These are phyloP conservation scores for Bombus waltoni DNA, from an alignment of 1,140 invertebrate species.

Conservation along the genomic window DNA sequence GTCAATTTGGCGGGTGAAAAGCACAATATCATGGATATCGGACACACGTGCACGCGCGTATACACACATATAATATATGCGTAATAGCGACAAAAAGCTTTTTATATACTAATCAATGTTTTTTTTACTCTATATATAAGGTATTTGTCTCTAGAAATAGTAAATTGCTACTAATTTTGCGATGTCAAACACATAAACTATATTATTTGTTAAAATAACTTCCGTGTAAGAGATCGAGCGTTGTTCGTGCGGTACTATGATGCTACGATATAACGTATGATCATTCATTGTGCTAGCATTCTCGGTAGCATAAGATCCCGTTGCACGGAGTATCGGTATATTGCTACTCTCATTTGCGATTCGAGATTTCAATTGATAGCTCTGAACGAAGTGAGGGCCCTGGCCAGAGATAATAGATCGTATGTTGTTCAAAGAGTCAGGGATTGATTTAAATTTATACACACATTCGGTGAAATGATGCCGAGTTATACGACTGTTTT, in stretches of 20 bases:
- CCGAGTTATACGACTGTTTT: not conserved
- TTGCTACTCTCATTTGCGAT: slow-evolving; percentile 8
- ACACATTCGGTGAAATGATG: not conserved
- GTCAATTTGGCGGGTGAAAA: no score
- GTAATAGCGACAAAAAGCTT: no score
- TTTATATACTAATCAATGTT: no score
- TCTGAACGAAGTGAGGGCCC: no score
- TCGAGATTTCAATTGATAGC: slow-evolving; percentile 4
- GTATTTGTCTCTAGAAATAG: no score
- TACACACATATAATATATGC: no score
- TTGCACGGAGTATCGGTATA: slow-evolving; percentile 12
- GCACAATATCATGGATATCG: no score
- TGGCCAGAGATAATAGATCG: not conserved
- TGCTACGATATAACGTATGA: slow-evolving; percentile 13
- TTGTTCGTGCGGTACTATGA: slow-evolving; percentile 13
- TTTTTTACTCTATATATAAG: no score
- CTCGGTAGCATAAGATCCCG: not conserved
- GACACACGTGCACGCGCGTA: no score
- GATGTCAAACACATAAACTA: not conserved
- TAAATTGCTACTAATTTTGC: no score
- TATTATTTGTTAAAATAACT: not conserved
- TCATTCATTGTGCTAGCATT: slow-evolving; percentile 13
- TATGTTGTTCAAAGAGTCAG: not conserved
- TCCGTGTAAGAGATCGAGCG: not conserved
- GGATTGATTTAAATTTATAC: not conserved